Conservation (phyloP, 2,113 vertebrate genomes). For the Microcebus ravelobensis region DNA sequence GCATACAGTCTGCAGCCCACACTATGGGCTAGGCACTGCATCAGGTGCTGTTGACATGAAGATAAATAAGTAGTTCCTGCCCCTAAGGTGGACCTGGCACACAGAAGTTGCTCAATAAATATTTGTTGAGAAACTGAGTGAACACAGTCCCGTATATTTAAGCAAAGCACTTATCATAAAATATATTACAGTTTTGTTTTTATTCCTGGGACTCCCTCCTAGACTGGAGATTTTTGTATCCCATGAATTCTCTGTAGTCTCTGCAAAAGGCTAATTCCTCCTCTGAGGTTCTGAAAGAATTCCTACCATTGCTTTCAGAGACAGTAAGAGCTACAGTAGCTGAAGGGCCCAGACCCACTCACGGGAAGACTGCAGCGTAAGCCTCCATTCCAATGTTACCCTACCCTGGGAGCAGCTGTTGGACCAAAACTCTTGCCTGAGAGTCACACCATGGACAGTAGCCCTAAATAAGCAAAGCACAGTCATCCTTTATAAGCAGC, state of each 20-base stretch:
- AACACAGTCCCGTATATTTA: not conserved
- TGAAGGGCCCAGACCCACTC: too few species aligned
- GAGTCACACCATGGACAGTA: not conserved
- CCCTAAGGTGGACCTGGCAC: not conserved
- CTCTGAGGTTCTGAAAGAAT: not conserved
- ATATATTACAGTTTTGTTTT: not conserved
- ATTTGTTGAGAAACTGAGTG: not conserved
- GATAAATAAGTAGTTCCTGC: not conserved
- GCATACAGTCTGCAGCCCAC: accelerated
- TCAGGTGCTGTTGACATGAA: not conserved
- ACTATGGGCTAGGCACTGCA: accelerated
- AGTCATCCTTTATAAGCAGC: not conserved
- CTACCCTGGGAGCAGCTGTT: not conserved
- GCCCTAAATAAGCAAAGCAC: not conserved
- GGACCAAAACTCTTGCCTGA: not conserved
- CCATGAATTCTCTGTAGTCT: not conserved
- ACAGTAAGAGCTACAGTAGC: not conserved
- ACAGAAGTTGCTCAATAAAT: not conserved
- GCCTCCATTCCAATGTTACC: not conserved
- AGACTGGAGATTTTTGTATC: not conserved
- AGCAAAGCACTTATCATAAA: not conserved
- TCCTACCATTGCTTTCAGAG: not conserved
- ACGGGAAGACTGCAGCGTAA: accelerated
- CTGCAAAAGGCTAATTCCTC: not conserved
- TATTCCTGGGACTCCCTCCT: not conserved